Evolutionary conservation across 2,797 vertebrate genomes (phyloP), one percentile per base, ranked within the genome.

Genomic region (Gymnocypris eckloni): DNA sequence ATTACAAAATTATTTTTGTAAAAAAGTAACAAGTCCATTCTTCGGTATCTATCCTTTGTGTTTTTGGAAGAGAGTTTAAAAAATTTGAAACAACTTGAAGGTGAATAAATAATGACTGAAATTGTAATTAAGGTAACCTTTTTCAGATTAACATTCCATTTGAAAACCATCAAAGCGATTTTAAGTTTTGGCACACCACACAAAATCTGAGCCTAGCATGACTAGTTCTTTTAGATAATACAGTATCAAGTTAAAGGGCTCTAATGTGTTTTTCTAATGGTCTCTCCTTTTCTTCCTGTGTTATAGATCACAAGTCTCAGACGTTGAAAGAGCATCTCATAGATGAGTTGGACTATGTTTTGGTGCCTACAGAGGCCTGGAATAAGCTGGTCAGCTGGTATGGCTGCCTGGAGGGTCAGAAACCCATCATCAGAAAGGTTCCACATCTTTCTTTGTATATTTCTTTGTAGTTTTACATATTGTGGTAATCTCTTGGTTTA

Each of bases 311-410:
- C 33, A 95, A 98, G 90, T 96, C 93, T 78, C 98, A 98, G 91
- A 92, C 91, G 73, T 94, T 99, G 67, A 99, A 97, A 90, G 97
- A 98, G n/a, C 97, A 98, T 92, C 96, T 99, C 87, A 98, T 99
- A 84, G 97, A 99, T 90, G 98, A 99, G 88, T 92, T 99, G 84
- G 98, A 99, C 92, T 99, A 99, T 52, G 97, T 99, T 41, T 90
- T 99, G 84, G 96, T 99, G 86, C 97, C 98, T 73, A 96, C 96
- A 0, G 97, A 98, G 91, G 98, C 97, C 80, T 99, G 98, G 98
- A 96, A 96, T 91, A 98, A 97, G 86, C 94, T 99, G 45, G 93
- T 98, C 77, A 92, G 90, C 82, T 99, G 98, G 98, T 99, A 99
- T 8, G 92, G 96, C 83, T 98, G 97, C 87, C 92, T 98, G 45